Conservation (phyloP, 1,140 invertebrate species). For the Saxidomus purpurata region DNA sequence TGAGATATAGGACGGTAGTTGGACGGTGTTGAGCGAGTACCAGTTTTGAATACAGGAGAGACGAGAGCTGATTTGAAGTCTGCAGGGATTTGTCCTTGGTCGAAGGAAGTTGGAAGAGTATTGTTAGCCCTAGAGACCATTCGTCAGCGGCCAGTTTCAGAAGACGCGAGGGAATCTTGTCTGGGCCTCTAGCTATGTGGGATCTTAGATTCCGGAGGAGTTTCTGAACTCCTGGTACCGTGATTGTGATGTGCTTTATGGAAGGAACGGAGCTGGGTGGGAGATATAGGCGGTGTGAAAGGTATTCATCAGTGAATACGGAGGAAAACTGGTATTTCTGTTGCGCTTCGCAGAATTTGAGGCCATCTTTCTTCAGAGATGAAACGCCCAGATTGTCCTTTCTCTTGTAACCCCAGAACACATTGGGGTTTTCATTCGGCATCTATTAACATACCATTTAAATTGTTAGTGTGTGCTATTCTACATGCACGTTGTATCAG, state of each 20-base stretch:
- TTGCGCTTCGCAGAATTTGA: not conserved
- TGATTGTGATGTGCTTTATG: not conserved
- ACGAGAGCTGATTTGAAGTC: not conserved
- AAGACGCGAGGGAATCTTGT: not conserved
- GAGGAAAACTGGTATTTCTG: conserved; percentile 26
- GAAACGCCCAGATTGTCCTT: not conserved
- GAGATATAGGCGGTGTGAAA: not conserved
- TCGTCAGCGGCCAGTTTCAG: not conserved
- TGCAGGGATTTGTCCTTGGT: not conserved
- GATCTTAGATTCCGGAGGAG: not conserved
- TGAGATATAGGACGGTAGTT: not conserved
- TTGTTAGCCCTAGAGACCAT: not conserved
- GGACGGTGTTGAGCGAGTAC: not conserved
- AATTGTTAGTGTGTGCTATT: not conserved
- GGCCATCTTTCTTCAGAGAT: conserved; percentile 19
- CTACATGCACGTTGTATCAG: not conserved
- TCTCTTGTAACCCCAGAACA: not conserved
- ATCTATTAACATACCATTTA: too few relatives aligned
- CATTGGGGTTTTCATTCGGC: not conserved
- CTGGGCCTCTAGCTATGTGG: not conserved
- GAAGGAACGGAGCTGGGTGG: not conserved
- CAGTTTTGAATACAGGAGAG: conserved; percentile 19
- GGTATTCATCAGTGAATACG: conserved; percentile 21
- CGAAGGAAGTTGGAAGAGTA: not conserved
- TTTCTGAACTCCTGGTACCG: not conserved